These are phyloP conservation scores for Calyptomena viridis DNA, from an alignment of 2,113 vertebrate species.

Conservation along the genomic window DNA sequence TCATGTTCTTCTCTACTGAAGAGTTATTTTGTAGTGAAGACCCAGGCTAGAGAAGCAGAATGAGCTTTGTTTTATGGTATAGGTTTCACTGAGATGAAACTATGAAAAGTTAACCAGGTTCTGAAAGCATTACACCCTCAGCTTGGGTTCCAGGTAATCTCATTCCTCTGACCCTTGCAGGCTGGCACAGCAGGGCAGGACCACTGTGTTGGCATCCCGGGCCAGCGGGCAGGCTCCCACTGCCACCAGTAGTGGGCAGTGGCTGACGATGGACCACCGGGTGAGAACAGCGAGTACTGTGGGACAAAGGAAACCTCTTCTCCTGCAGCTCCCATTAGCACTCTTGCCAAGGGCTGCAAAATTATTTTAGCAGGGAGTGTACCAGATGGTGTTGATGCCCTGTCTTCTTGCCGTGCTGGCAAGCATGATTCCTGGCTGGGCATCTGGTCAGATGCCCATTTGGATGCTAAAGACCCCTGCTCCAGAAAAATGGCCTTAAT, in stretches of 20 bases:
- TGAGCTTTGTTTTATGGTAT: accelerated
- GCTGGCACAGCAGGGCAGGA: background rate
- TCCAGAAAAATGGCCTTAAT: background rate
- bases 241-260: background rate
- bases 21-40: background rate
- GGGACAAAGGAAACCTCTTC: background rate
- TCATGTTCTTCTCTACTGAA: background rate
- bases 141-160: background rate
- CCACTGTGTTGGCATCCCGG: background rate
- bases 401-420: background rate
- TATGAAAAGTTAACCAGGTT: background rate
- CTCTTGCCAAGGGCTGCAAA: background rate
- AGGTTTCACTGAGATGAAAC: accelerated
- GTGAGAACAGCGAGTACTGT: accelerated
- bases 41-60: background rate
- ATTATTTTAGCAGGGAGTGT: background rate
- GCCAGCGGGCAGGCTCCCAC: background rate
- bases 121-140: background rate
- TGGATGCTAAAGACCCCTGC: background rate
- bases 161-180: background rate
- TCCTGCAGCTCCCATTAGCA: background rate
- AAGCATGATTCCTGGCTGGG: background rate
- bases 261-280: accelerated
- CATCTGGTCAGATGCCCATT: background rate
- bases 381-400: background rate